Conservation (phyloP, 2,113 vertebrate genomes). For the Calcarius ornatus region DNA sequence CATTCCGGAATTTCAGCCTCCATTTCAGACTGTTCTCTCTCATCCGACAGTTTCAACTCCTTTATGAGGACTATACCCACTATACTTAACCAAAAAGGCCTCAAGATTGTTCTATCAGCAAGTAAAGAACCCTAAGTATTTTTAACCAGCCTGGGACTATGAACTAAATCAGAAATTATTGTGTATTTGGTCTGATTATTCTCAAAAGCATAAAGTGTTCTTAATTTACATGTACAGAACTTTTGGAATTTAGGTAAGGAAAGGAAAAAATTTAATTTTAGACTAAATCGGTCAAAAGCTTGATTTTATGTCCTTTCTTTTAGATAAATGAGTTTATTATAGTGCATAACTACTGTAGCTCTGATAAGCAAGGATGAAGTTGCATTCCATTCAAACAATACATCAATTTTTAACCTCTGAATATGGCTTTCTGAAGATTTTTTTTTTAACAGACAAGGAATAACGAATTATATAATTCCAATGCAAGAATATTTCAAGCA, state of each 20-base stretch:
- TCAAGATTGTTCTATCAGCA: background rate
- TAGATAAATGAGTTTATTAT: background rate
- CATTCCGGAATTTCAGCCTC: constrained; percentile 63
- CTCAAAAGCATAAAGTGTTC: background rate
- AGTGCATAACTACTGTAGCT: background rate
- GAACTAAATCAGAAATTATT: background rate
- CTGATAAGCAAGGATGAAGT: background rate
- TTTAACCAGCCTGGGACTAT: background rate
- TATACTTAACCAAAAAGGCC: background rate
- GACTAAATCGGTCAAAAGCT: background rate
- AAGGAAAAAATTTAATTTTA: background rate
- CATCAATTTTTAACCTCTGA: background rate
- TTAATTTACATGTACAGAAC: background rate
- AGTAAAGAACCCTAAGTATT: background rate
- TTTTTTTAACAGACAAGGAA: background rate
- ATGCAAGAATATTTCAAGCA: background rate
- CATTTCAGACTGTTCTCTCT: constrained; percentile 52
- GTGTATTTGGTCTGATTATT: background rate
- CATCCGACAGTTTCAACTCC: background rate
- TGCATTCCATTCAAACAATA: background rate
- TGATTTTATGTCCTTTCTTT: background rate
- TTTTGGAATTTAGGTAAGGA: background rate
- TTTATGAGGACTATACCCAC: background rate
- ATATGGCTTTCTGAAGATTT: background rate
- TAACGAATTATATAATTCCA: background rate